Conservation (phyloP, 2,797 vertebrate species). For the Peromyscus aztecus region DNA sequence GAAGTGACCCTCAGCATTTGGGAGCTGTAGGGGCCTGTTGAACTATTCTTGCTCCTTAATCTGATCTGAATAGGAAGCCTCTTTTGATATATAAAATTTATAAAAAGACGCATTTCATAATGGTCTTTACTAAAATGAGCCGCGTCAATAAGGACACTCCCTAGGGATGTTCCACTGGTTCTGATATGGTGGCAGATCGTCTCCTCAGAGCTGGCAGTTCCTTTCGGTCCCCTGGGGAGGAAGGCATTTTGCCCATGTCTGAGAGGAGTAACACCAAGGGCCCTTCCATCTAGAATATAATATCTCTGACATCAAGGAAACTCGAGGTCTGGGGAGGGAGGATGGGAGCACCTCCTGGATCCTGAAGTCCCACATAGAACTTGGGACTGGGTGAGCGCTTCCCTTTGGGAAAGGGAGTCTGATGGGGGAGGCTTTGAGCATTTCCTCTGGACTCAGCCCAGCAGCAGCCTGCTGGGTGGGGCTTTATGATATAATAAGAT, state of each 20-base stretch:
- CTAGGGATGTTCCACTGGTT: fast-evolving
- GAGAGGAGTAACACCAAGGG: not conserved
- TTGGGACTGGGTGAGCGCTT: fast-evolving
- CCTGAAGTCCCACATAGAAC: too few species aligned
- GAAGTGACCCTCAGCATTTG: fast-evolving
- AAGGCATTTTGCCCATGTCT: not conserved
- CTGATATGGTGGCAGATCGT: not conserved
- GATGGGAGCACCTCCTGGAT: not conserved
- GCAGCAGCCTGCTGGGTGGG: not conserved
- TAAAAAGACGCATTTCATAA: too few species aligned
- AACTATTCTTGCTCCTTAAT: not conserved
- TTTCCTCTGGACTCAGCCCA: not conserved
- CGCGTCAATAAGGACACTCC: not conserved
- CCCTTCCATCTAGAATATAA: not conserved
- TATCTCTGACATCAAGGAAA: not conserved
- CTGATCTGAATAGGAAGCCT: not conserved
- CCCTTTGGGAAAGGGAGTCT: not conserved
- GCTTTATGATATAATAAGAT: conserved; percentile 6
- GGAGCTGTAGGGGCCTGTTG: not conserved
- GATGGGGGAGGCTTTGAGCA: not conserved
- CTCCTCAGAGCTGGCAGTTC: not conserved
- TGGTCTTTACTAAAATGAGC: too few species aligned
- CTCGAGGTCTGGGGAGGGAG: not conserved
- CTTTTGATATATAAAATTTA: not conserved
- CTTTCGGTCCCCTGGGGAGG: not conserved